phyloP scores from a whole-genome alignment of 2,888 invertebrate species.

The Chaetoderma sp. region DNA sequence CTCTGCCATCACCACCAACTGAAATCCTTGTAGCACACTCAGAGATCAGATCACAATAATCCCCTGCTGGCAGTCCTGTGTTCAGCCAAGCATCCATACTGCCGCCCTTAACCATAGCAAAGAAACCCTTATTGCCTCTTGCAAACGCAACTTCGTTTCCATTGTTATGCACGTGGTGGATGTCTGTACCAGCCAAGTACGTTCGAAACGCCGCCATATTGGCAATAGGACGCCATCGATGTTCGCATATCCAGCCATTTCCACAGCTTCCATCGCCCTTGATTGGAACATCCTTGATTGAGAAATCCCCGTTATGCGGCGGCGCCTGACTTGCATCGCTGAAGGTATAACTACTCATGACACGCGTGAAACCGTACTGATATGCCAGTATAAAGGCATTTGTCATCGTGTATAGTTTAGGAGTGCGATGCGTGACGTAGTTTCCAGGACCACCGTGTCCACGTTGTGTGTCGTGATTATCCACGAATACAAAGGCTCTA shows the following conservation, averaged over 20 bases:
- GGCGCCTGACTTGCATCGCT: slow-evolving; percentile 45
- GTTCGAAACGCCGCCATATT: slow-evolving; percentile 66
- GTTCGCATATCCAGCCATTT: slow-evolving; percentile 66
- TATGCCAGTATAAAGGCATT: slow-evolving; percentile 86
- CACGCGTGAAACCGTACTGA: slow-evolving; percentile 74
- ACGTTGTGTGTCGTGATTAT: slow-evolving; percentile 91
- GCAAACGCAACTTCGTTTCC: slow-evolving; percentile 60
- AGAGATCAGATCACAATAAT: slow-evolving; percentile 66
- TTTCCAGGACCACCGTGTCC: neutral
- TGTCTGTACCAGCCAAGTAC: slow-evolving; percentile 50
- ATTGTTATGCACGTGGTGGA: slow-evolving; percentile 54
- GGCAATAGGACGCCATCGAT: slow-evolving; percentile 60
- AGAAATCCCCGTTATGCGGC: slow-evolving; percentile 44
- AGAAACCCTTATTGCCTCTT: slow-evolving; percentile 62
- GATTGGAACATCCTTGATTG: slow-evolving; percentile 58
- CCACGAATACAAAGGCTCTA: slow-evolving; percentile 81
- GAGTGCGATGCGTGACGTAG: neutral
- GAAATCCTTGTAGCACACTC: slow-evolving; percentile 55
- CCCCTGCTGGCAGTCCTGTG: slow-evolving; percentile 63
- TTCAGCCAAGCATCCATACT: slow-evolving; percentile 51
- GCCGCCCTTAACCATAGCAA: slow-evolving; percentile 59
- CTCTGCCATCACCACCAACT: slow-evolving; percentile 53
- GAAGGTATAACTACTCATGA: slow-evolving; percentile 87
- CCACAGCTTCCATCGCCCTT: slow-evolving; percentile 56
- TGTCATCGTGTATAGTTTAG: slow-evolving; percentile 72